Conservation (phyloP, 2,113 vertebrate genomes). For the Narcine bancroftii region DNA sequence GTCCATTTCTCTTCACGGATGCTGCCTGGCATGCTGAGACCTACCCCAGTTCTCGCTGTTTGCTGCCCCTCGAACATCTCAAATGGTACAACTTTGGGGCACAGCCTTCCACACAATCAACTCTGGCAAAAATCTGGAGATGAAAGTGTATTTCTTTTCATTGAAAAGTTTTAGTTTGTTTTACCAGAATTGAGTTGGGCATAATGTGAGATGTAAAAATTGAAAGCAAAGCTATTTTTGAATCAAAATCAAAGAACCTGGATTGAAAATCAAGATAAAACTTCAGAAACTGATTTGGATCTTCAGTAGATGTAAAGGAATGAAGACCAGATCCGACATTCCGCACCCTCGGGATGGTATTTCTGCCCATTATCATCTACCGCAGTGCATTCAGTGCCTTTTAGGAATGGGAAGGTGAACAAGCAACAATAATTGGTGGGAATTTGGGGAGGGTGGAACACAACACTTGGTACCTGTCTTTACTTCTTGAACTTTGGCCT, state of each 20-base stretch:
- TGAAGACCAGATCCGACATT: neutral
- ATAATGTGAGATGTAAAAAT: neutral
- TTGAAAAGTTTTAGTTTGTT: neutral
- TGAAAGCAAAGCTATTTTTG: neutral
- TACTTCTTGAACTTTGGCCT: constrained; percentile 39
- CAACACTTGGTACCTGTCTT: constrained; percentile 48
- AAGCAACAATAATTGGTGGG: neutral
- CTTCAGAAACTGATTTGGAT: neutral
- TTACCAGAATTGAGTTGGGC: neutral
- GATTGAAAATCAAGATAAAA: neutral
- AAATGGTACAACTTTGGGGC: too few species aligned
- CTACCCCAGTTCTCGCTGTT: too few species aligned
- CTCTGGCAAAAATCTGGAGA: neutral
- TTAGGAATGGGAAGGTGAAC: neutral
- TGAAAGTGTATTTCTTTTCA: neutral
- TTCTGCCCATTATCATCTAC: neutral
- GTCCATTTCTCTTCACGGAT: too few species aligned
- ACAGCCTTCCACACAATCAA: too few species aligned
- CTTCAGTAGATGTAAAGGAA: neutral
- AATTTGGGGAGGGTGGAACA: neutral
- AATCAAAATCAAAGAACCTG: neutral
- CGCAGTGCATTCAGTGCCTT: neutral
- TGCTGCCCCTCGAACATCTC: too few species aligned
- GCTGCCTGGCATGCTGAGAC: too few species aligned
- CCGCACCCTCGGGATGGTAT: neutral